phyloP scores from a whole-genome alignment of 1,140 invertebrate genomes.

The Lepidotrigona ventralis region DNA sequence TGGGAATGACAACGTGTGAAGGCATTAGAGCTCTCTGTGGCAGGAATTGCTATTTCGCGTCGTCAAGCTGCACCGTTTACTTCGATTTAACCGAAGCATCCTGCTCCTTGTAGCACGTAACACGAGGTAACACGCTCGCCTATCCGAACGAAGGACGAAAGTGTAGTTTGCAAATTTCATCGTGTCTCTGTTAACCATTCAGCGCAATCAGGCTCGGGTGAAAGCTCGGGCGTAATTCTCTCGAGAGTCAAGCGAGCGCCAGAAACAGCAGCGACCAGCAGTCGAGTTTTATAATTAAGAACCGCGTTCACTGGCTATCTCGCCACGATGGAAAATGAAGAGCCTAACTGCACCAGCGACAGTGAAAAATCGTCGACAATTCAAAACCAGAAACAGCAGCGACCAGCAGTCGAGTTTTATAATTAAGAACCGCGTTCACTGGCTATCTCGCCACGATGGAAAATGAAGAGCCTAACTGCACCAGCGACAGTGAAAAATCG shows the following conservation, averaged over 20 bases:
- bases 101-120: no score
- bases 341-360: no score
- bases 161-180: conserved; percentile 17
- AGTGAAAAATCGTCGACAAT: no score
- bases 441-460: neutral
- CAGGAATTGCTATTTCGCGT: neutral
- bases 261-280: neutral
- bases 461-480: no score
- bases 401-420: neutral
- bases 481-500: no score
- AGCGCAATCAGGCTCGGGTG: conserved; percentile 7
- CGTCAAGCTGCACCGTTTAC: neutral
- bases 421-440: neutral
- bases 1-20: neutral
- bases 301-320: neutral
- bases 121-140: neutral
- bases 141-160: neutral
- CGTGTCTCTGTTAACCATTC: neutral
- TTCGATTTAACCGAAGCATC: neutral
- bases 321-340: no score
- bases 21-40: neutral
- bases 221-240: neutral
- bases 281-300: conserved; percentile 8
- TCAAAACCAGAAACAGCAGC: neutral
- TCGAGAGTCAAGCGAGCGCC: neutral